Conservation (phyloP, 2,113 vertebrate species). For the Morone saxatilis region DNA sequence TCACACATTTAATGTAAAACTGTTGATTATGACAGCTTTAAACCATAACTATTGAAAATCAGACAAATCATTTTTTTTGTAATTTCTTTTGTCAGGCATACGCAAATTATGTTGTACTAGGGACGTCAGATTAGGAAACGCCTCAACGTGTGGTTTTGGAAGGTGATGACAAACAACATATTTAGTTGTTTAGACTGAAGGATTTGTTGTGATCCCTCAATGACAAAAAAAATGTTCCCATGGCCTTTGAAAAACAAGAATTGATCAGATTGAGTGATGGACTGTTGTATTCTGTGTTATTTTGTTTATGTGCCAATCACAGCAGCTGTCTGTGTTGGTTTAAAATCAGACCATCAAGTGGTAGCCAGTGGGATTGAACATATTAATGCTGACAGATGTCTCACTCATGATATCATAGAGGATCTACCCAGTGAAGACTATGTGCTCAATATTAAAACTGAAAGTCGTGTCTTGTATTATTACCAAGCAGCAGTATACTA, state of each 20-base stretch:
- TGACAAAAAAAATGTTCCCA: slow-evolving; percentile 36
- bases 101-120: background rate
- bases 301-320: slow-evolving; percentile 62
- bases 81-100: background rate
- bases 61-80: background rate
- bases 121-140: background rate
- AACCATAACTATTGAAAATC: background rate
- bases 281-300: slow-evolving; percentile 28
- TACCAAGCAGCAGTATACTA: background rate
- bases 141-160: slow-evolving; percentile 13
- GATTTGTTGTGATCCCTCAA: slow-evolving; percentile 17
- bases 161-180: background rate
- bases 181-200: background rate
- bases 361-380: slow-evolving; percentile 45
- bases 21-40: background rate
- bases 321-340: slow-evolving; percentile 53
- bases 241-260: slow-evolving; percentile 36
- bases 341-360: slow-evolving; percentile 56
- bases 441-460: slow-evolving; percentile 8
- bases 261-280: slow-evolving; percentile 46
- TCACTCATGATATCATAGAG: slow-evolving; percentile 33
- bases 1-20: background rate
- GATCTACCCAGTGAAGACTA: slow-evolving; percentile 6
- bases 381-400: slow-evolving; percentile 55
- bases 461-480: background rate